Conservation (phyloP, 2,888 invertebrate genomes). For the Sturmia bella region DNA sequence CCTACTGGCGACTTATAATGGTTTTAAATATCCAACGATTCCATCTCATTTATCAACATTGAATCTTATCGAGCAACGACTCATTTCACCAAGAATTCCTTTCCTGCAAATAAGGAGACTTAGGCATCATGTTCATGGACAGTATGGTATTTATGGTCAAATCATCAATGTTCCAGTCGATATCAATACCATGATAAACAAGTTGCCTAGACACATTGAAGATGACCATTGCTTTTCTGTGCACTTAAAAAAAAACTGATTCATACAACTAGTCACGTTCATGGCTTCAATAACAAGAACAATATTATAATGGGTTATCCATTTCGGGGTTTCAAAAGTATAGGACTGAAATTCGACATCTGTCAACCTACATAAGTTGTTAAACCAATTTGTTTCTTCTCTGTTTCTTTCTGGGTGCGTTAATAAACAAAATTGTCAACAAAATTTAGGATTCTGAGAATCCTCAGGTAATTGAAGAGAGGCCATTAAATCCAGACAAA, state of each 20-base stretch:
- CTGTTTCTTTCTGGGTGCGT: no score
- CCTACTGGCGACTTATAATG: no score
- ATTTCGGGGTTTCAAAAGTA: no score
- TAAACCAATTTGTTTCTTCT: no score
- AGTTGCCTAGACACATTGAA: neutral
- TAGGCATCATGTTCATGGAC: neutral
- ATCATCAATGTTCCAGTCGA: neutral
- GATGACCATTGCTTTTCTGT: neutral
- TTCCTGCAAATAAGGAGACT: neutral
- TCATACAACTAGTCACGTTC: neutral
- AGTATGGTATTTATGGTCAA: neutral
- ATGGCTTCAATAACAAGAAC: neutral
- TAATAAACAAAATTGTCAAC: no score
- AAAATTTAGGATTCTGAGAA: no score
- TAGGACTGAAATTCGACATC: no score
- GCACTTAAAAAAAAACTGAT: neutral
- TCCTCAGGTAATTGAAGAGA: no score
- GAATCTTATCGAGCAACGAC: neutral
- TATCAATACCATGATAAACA: neutral
- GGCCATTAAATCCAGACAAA: no score
- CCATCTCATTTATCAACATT: no score
- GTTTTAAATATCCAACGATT: slow-evolving; percentile 2
- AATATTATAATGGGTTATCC: no score
- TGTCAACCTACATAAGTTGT: no score
- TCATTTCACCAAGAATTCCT: neutral